Percentiles rank a stretch among this genome's conserved stretches.
Evolutionary conservation across 2,113 vertebrate species (phyloP).

Genomic region (Gasterosteus nipponicus): DNA sequence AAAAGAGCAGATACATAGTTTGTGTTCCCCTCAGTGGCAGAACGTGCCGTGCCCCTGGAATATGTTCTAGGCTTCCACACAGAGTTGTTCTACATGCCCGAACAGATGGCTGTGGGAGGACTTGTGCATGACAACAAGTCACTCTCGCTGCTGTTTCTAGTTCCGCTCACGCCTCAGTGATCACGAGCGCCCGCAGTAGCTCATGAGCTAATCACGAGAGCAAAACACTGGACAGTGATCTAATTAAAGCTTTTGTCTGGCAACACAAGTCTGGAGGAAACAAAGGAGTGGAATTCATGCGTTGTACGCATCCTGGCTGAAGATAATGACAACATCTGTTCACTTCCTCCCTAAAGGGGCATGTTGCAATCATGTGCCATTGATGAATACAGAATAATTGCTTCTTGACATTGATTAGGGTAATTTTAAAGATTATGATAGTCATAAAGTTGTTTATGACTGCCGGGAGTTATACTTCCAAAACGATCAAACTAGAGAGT

Average conservation of each 20-base stretch:
- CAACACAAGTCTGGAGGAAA: slow-evolving; percentile 60
- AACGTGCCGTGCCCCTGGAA: slow-evolving; percentile 47
- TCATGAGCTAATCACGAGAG: slow-evolving; percentile 75
- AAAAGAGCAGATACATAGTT: slow-evolving; percentile 25
- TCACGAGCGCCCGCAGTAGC: slow-evolving; percentile 58
- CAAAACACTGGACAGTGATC: slow-evolving; percentile 71
- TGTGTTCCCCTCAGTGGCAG: slow-evolving; percentile 27
- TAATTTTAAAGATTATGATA: slow-evolving; percentile 17
- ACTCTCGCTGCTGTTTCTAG: slow-evolving; percentile 53
- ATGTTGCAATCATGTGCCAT: neutral
- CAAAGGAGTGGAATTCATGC: slow-evolving; percentile 31
- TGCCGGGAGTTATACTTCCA: neutral
- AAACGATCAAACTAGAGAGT: neutral
- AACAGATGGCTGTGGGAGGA: slow-evolving; percentile 77
- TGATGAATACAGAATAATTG: neutral
- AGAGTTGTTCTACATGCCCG: slow-evolving; percentile 58
- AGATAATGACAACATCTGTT: slow-evolving; percentile 56
- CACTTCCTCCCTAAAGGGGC: neutral
- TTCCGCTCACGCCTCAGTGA: slow-evolving; percentile 62
- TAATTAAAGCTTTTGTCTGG: slow-evolving; percentile 66
- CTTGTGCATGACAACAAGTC: slow-evolving; percentile 68
- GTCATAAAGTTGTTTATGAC: neutral
- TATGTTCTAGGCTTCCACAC: slow-evolving; percentile 38
- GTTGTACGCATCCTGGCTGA: slow-evolving; percentile 48
- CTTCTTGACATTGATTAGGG: slow-evolving; percentile 1